These are phyloP conservation scores for Argopecten irradians DNA, from an alignment of 1,140 invertebrate species.

Conservation along the genomic window DNA sequence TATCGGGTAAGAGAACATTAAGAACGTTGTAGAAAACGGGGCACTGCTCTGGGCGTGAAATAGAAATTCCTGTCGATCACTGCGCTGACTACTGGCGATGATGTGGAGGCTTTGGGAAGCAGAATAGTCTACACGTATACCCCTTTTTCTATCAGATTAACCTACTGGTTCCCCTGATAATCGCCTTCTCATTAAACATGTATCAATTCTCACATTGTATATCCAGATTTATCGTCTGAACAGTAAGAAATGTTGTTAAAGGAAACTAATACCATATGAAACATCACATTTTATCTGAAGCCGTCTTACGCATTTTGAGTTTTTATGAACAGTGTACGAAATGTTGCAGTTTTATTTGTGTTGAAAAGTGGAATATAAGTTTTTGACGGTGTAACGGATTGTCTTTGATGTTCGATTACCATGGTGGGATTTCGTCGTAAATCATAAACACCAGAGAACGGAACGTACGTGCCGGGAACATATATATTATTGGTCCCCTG, in stretches of 20 bases:
- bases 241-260: not conserved
- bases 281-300: not conserved
- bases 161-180: not conserved
- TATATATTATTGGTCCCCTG: not conserved
- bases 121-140: not conserved
- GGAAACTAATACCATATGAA: not conserved
- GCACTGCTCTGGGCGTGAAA: not conserved
- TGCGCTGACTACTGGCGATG: not conserved
- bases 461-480: not conserved
- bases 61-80: not conserved
- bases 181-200: not conserved
- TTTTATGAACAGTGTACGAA: not conserved
- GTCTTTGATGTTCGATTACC: constrained; percentile 1
- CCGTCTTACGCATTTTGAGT: not conserved
- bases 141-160: not conserved
- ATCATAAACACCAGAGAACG: not conserved
- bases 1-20: not conserved
- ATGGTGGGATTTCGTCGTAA: not conserved
- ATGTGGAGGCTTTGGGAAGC: not conserved
- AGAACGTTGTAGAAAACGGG: not conserved
- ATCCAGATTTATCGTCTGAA: not conserved
- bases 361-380: not conserved
- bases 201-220: not conserved
- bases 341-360: not conserved
- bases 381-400: not conserved